Evolutionary conservation across 2,888 invertebrate species (phyloP).

Genomic region (Pseudococcus viburni): DNA sequence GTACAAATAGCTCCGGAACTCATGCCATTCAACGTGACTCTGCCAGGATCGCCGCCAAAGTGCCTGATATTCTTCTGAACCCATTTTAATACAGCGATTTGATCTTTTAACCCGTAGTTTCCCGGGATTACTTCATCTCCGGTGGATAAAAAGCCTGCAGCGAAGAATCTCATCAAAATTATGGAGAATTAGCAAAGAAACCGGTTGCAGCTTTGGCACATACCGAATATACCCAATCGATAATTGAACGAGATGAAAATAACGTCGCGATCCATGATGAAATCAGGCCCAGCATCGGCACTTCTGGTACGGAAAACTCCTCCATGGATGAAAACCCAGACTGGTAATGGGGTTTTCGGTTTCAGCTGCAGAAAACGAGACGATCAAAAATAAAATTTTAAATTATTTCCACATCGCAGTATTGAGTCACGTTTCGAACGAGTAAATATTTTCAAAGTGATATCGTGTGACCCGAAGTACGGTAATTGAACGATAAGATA

Average conservation of each 20-base stretch:
- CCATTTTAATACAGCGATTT: constrained; percentile 76
- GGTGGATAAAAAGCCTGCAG: constrained; percentile 70
- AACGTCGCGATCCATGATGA: constrained; percentile 76
- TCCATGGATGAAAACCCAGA: constrained; percentile 80
- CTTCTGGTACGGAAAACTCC: constrained; percentile 78
- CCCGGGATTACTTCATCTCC: constrained; percentile 75
- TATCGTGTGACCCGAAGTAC: too few relatives aligned
- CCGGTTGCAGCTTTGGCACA: too few relatives aligned
- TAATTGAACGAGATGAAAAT: constrained; percentile 79
- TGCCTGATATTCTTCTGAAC: constrained; percentile 76
- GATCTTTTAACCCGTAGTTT: constrained; percentile 67
- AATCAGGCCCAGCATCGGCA: constrained; percentile 75
- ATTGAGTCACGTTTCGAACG: not conserved
- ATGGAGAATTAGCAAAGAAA: too few relatives aligned
- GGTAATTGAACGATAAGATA: too few relatives aligned
- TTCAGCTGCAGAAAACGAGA: not conserved
- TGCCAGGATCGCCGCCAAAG: constrained; percentile 75
- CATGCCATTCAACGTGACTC: constrained; percentile 66
- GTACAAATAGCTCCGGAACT: constrained; percentile 66
- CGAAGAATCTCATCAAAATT: too few relatives aligned
- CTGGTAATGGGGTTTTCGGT: constrained; percentile 73
- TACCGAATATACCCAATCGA: constrained; percentile 74
- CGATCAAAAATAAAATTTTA: not conserved
- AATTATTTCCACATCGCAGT: too few relatives aligned
- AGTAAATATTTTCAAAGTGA: not conserved